These are phyloP conservation scores for Bathynomus jamesi DNA, from an alignment of 1,140 invertebrate species.

Conservation along the genomic window DNA sequence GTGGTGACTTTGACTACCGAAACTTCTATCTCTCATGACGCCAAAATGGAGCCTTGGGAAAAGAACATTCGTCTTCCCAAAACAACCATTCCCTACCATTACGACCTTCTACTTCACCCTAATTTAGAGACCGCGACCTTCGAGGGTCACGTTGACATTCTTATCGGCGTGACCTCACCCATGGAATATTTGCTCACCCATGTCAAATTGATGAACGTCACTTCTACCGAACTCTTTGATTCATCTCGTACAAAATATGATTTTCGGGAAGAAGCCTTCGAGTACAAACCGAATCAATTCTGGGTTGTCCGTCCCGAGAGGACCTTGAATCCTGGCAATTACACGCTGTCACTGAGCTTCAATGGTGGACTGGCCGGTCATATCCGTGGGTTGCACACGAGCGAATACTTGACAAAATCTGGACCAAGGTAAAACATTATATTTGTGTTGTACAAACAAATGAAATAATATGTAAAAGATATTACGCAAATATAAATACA, in stretches of 20 bases:
- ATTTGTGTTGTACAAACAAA: no score
- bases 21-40: no score
- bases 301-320: conserved; percentile 53
- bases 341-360: conserved; percentile 58
- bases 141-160: conserved; percentile 15
- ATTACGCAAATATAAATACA: no score
- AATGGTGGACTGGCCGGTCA: conserved; percentile 55
- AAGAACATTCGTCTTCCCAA: conserved; percentile 6
- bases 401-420: conserved; percentile 56
- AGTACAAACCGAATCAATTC: conserved; percentile 55
- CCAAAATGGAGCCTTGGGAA: no score
- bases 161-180: conserved; percentile 36
- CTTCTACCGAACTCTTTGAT: conserved; percentile 36
- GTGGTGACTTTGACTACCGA: no score
- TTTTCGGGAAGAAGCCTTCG: conserved; percentile 44
- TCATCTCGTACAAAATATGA: conserved; percentile 31
- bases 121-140: conserved; percentile 4
- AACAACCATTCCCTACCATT: conserved; percentile 5
- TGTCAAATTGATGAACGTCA: conserved; percentile 43
- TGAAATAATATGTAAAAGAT: no score
- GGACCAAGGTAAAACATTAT: no score
- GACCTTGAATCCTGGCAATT: conserved; percentile 52
- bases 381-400: conserved; percentile 71
- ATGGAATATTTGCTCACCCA: conserved; percentile 46
- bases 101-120: conserved; percentile 6